A percentile compares a stretch with the other conserved stretches of the same genome.
phyloP scores from a whole-genome alignment of 2,113 vertebrate species.

The Orycteropus afer region DNA sequence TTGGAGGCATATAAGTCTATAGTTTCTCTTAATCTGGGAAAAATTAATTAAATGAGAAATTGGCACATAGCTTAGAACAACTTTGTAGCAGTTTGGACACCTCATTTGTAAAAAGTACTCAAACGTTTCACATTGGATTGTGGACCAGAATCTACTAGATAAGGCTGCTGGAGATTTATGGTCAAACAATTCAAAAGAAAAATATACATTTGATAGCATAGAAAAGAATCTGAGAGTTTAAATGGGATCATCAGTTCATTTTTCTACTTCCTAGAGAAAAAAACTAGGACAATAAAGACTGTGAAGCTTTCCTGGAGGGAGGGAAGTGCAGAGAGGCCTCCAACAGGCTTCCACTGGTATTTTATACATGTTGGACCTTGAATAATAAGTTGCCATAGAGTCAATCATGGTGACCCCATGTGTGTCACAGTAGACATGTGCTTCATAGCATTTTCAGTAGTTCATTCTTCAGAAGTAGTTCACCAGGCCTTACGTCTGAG shows the following conservation, averaged over 20 bases:
- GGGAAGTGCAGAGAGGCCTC: accelerated
- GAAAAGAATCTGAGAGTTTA: not conserved
- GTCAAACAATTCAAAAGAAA: not conserved
- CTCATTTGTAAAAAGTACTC: not conserved
- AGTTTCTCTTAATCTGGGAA: not conserved
- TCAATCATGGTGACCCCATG: too few species aligned
- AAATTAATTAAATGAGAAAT: not conserved
- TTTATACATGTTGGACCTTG: not conserved
- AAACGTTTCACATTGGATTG: not conserved
- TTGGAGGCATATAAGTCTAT: not conserved
- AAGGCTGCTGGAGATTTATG: not conserved
- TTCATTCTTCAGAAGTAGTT: too few species aligned
- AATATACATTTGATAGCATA: not conserved
- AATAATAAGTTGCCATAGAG: too few species aligned
- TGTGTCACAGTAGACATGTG: too few species aligned
- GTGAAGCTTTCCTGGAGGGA: not conserved
- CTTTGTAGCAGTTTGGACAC: not conserved
- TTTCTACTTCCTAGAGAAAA: not conserved
- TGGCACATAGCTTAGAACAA: not conserved
- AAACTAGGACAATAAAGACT: not conserved
- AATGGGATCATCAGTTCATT: not conserved
- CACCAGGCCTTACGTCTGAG: too few species aligned
- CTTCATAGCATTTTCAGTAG: too few species aligned
- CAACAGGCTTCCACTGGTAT: accelerated
- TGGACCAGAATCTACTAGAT: not conserved